phyloP scores from a whole-genome alignment of 2,888 invertebrate genomes.

The Lycophotia porphyrea region DNA sequence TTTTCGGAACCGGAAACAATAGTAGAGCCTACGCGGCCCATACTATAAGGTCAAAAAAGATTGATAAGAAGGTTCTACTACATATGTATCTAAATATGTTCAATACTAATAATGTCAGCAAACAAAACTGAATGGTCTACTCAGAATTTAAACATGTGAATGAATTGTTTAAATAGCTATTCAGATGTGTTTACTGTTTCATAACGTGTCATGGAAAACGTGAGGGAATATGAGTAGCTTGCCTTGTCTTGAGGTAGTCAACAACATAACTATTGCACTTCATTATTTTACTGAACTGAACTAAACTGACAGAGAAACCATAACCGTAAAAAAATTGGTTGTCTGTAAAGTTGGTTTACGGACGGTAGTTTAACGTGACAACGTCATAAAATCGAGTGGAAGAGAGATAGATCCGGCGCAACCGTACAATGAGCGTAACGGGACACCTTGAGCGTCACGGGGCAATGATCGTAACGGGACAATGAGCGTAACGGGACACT shows the following conservation, averaged over 20 bases:
- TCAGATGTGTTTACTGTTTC: constrained; percentile 20
- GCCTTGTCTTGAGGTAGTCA: background rate
- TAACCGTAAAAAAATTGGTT: too few relatives aligned
- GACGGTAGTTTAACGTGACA: too few relatives aligned
- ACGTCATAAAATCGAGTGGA: too few relatives aligned
- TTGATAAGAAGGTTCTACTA: background rate
- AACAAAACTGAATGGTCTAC: constrained; percentile 13
- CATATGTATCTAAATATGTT: constrained; percentile 4
- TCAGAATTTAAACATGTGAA: constrained; percentile 34
- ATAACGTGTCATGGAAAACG: background rate
- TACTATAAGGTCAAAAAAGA: too few relatives aligned
- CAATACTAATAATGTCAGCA: constrained; percentile 13
- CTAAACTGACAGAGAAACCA: too few relatives aligned
- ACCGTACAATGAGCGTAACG: too few relatives aligned
- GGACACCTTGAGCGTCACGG: too few relatives aligned
- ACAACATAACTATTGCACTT: background rate
- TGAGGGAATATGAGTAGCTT: background rate
- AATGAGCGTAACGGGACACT: too few relatives aligned
- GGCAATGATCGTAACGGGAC: too few relatives aligned
- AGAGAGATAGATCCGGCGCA: too few relatives aligned
- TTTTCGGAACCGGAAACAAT: constrained; percentile 1
- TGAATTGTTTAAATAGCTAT: constrained; percentile 17
- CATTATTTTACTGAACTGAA: background rate
- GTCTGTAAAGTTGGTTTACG: too few relatives aligned
- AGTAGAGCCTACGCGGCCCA: background rate